Evolutionary conservation across 2,797 vertebrate genomes (phyloP).

Genomic region (Rhinophrynus dorsalis): DNA sequence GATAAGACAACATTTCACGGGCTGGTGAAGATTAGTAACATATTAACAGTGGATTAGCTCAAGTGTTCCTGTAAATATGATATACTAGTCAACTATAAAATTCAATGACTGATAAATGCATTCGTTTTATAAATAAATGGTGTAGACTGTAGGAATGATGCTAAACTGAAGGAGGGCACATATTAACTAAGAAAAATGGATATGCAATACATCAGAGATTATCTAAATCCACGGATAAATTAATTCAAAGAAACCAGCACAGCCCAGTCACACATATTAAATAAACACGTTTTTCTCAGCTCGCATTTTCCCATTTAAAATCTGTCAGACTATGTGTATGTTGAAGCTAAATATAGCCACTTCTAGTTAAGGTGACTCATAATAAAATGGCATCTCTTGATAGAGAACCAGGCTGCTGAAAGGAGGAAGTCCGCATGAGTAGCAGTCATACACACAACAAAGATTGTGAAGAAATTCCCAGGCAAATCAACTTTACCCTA

Average conservation of each 20-base stretch:
- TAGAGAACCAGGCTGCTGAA: too few species aligned
- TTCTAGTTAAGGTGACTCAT: not conserved
- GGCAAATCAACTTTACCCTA: too few species aligned
- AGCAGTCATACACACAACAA: too few species aligned
- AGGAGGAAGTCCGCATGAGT: too few species aligned
- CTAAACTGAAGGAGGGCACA: not conserved
- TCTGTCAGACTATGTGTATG: not conserved
- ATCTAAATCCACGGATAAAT: not conserved
- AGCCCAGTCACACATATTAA: not conserved
- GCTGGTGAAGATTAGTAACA: not conserved
- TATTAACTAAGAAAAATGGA: not conserved
- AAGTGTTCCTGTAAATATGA: constrained; percentile 39
- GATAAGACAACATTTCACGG: too few species aligned
- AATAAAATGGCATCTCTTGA: not conserved
- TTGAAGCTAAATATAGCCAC: not conserved
- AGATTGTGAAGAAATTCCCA: too few species aligned
- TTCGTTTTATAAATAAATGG: not conserved
- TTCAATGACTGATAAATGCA: not conserved
- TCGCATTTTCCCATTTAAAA: not conserved
- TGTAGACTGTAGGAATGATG: not conserved
- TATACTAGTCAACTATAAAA: not conserved
- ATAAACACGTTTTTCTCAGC: not conserved
- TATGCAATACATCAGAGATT: not conserved
- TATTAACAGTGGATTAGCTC: constrained; percentile 24
- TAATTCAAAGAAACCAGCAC: not conserved